phyloP scores from a whole-genome alignment of 2,113 vertebrate species.

The Saccopteryx leptura region DNA sequence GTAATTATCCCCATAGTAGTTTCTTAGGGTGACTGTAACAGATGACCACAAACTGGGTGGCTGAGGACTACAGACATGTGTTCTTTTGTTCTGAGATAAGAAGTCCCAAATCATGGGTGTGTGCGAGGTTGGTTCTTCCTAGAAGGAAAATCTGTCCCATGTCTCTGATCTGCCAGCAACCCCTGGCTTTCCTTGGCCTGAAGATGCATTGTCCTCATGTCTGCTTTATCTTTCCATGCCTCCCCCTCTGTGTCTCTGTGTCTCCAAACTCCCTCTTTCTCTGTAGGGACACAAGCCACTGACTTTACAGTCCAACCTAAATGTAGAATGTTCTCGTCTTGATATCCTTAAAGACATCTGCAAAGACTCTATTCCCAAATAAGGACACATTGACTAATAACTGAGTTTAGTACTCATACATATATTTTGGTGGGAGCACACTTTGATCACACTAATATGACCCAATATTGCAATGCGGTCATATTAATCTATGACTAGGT shows the following conservation, averaged over 20 bases:
- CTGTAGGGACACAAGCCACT: not conserved
- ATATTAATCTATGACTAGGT: not conserved
- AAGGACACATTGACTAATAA: not conserved
- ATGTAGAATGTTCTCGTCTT: not conserved
- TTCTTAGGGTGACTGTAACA: not conserved
- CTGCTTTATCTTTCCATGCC: not conserved
- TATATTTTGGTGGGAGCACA: not conserved
- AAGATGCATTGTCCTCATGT: not conserved
- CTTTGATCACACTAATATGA: not conserved
- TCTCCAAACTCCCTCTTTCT: not conserved
- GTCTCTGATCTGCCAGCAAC: not conserved
- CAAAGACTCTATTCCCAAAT: not conserved
- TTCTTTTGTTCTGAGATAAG: not conserved
- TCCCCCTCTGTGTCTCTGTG: not conserved
- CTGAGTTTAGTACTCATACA: not conserved
- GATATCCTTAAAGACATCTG: not conserved
- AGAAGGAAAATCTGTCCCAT: not conserved
- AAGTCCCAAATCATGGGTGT: not conserved
- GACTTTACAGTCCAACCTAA: not conserved
- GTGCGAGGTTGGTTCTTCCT: not conserved
- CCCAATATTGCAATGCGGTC: not conserved
- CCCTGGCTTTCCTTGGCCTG: not conserved
- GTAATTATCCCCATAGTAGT: not conserved
- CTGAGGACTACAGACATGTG: not conserved
- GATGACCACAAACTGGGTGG: not conserved